Percentiles rank a stretch among this genome's conserved stretches.
phyloP scores from a whole-genome alignment of 2,113 vertebrate genomes.

The Malaclemys terrapin region DNA sequence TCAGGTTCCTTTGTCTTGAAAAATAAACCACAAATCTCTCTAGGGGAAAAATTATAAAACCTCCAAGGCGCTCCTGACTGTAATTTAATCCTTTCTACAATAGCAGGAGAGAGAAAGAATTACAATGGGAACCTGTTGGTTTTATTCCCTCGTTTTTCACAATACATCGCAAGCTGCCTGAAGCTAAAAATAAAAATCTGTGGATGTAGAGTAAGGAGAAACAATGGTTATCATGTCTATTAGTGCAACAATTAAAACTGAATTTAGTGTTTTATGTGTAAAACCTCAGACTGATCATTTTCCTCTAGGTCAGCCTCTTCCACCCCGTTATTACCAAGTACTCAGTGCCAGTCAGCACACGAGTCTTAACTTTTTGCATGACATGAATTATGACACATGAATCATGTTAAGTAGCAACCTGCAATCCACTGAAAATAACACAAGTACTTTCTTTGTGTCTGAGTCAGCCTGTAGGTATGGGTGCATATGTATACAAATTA shows the following conservation, averaged over 20 bases:
- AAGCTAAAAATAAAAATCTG: not conserved
- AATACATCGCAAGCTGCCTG: not conserved
- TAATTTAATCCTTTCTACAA: slow-evolving; percentile 22
- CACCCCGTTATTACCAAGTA: not conserved
- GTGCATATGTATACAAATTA: not conserved
- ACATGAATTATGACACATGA: not conserved
- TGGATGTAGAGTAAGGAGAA: not conserved
- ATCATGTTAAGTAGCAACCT: not conserved
- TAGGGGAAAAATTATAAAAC: not conserved
- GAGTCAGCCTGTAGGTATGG: not conserved
- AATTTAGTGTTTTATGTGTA: not conserved
- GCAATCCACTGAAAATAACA: not conserved
- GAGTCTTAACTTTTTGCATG: not conserved
- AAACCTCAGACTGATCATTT: not conserved
- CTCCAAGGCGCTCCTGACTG: slow-evolving; percentile 11
- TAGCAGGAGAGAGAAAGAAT: not conserved
- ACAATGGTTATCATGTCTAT: not conserved
- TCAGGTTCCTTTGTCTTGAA: slow-evolving; percentile 44
- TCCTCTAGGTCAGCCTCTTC: not conserved
- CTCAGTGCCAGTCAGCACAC: fast-evolving
- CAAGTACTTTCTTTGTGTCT: not conserved
- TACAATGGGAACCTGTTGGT: not conserved
- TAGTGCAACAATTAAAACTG: not conserved
- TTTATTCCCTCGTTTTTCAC: not conserved
- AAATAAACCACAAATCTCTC: slow-evolving; percentile 59